A percentile compares a stretch with the other conserved stretches of the same genome.
Evolutionary conservation across 2,888 invertebrate species (phyloP).

Genomic region (Prosapia bicincta): DNA sequence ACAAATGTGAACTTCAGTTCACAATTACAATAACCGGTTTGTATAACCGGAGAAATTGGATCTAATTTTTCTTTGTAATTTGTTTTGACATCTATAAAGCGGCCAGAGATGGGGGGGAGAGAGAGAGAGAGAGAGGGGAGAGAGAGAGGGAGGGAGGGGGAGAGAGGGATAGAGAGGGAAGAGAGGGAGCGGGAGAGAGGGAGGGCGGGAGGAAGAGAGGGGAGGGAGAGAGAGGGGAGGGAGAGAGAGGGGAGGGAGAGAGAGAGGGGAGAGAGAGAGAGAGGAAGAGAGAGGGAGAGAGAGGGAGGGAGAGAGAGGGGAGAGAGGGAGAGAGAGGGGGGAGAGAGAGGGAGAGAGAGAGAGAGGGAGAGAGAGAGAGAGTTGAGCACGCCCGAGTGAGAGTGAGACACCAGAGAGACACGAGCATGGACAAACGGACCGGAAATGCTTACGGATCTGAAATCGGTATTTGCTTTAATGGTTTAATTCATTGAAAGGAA

Average conservation of each 20-base stretch:
- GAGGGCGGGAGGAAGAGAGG: too few species aligned
- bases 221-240: background rate
- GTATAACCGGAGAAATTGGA: too few species aligned
- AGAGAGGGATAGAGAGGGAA: too few species aligned
- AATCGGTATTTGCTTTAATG: too few species aligned
- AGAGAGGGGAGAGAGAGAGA: background rate
- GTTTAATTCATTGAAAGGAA: too few species aligned
- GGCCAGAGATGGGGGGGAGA: background rate
- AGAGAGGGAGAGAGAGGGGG: background rate
- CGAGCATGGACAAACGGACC: background rate
- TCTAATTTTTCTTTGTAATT: too few species aligned
- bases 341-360: background rate
- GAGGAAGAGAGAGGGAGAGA: background rate
- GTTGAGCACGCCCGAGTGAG: too few species aligned
- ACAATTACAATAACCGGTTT: too few species aligned
- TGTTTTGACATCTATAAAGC: too few species aligned
- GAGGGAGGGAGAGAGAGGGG: background rate
- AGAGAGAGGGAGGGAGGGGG: background rate
- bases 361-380: too few species aligned
- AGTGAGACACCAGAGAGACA: background rate
- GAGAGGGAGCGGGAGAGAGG: too few species aligned
- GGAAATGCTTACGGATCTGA: background rate
- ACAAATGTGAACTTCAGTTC: too few species aligned
- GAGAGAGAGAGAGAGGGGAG: background rate
- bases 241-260: background rate